A percentile compares a stretch with the other conserved stretches of the same genome.
Conservation (phyloP, 2,888 invertebrate species). For the Luperina nickerlii region DNA sequence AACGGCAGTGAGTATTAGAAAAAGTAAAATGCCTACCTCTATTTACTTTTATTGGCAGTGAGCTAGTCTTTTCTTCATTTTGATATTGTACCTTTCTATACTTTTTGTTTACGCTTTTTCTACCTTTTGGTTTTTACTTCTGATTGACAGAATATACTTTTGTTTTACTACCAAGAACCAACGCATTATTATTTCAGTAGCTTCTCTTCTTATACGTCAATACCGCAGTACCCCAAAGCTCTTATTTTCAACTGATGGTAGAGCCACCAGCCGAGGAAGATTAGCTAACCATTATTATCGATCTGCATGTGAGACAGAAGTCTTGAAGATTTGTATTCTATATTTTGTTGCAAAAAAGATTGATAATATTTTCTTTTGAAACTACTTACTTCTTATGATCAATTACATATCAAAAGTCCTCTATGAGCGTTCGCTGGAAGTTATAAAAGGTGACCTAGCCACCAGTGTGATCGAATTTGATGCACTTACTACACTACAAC, state of each 20-base stretch:
- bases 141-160: no score
- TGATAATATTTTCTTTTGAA: neutral
- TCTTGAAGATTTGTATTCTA: neutral
- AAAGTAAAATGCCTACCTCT: slow-evolving; percentile 29
- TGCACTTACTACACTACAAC: neutral
- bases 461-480: slow-evolving; percentile 3
- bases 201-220: slow-evolving; percentile 6
- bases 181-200: slow-evolving; percentile 5
- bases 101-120: no score
- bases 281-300: neutral
- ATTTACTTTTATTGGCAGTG: slow-evolving; percentile 34
- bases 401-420: neutral
- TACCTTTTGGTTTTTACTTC: no score
- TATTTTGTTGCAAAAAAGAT: neutral
- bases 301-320: neutral
- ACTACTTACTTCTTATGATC: neutral
- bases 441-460: slow-evolving; percentile 1
- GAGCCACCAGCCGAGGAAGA: neutral
- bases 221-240: neutral
- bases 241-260: neutral
- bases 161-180: no score
- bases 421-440: neutral
- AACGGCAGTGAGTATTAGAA: slow-evolving; percentile 38
- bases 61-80: no score
- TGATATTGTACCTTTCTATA: no score